Conservation (phyloP, 2,888 invertebrate genomes). For the Erebia ligea region DNA sequence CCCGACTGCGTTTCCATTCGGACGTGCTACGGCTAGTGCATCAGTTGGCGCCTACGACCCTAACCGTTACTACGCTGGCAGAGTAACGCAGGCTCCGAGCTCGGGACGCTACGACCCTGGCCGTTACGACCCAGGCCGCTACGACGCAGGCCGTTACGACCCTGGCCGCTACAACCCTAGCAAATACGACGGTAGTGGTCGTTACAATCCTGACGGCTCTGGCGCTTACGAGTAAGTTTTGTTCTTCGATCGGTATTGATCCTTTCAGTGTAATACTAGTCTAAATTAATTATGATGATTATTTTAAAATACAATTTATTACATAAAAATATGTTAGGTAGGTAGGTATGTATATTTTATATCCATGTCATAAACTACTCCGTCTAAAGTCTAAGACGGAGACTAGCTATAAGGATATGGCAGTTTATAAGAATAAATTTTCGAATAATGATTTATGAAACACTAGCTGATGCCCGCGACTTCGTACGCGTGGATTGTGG, state of each 20-base stretch:
- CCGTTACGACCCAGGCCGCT: slow-evolving; percentile 39
- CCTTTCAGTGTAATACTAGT: neutral
- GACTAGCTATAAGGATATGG: too few relatives aligned
- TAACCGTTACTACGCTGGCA: slow-evolving; percentile 33
- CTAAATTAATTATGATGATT: neutral
- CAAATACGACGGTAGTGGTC: slow-evolving; percentile 48
- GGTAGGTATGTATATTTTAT: neutral
- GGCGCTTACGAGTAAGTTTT: slow-evolving; percentile 67
- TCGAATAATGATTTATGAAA: too few relatives aligned
- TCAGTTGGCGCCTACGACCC: slow-evolving; percentile 35
- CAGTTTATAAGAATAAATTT: too few relatives aligned
- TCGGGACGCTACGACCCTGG: slow-evolving; percentile 47
- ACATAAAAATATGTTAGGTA: too few relatives aligned
- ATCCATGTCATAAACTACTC: neutral
- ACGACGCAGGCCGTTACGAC: slow-evolving; percentile 46
- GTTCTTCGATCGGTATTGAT: neutral
- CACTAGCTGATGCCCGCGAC: too few relatives aligned
- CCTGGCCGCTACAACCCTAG: slow-evolving; percentile 43
- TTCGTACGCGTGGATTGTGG: too few relatives aligned
- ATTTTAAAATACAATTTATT: too few relatives aligned
- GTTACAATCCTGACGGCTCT: slow-evolving; percentile 55
- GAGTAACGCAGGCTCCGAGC: slow-evolving; percentile 13
- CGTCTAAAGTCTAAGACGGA: too few relatives aligned
- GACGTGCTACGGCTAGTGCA: slow-evolving; percentile 35
- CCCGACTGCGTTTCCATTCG: slow-evolving; percentile 31